Base-by-base conservation (phyloP, 2,113 vertebrate genomes). In the Hemichromis elongatus region DNA sequence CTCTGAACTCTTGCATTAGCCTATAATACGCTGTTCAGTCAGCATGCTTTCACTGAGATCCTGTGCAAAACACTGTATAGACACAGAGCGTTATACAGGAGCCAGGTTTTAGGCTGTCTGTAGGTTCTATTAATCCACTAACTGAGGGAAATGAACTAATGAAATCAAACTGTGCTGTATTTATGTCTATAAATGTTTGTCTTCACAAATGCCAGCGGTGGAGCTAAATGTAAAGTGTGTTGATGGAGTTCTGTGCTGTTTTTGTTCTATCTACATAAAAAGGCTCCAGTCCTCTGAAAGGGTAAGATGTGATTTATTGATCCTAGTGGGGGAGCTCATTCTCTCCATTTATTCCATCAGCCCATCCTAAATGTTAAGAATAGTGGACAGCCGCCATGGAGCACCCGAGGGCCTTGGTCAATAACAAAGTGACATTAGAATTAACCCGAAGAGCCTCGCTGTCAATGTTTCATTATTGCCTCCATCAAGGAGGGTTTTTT, bases 81-180 rank as follows among this genome's bases (percentile, higher is more conserved):
- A 79, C 9, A 30, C 0, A 56, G 21, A 0, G 6, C 10, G 4
- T 6, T 8, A n/a, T 13, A 18, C 5, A 4, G 1, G 12, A 21
- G 11, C 59, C 2, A 53, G 6, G 77, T 75, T 40, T 83, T 9
- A 70, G 45, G 45, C 35, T 47, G 35, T 0, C 30, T 82, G 55
- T 61, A 12, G 10, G 26, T 30, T 83, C 7, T 56, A 83, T 83
- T 83, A 19, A 9, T 5, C 2, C 5, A 30, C 79, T 10, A 37
- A 56, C 33, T 35, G 11, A 16, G 7, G 0, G n/a, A 52, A 70
- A 90, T 77, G 56, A 56, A 68, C 3, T 79, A 53, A 79, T 90
- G 21, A 86, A 87, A 82, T 87, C 81, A 90, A 83, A 86, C 35
- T 81, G 78, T 13, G 3, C 9, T 12, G 9, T 35, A 59, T 92